These are phyloP conservation scores for Phalera bucephala DNA, from an alignment of 2,888 invertebrate genomes.

Conservation along the genomic window DNA sequence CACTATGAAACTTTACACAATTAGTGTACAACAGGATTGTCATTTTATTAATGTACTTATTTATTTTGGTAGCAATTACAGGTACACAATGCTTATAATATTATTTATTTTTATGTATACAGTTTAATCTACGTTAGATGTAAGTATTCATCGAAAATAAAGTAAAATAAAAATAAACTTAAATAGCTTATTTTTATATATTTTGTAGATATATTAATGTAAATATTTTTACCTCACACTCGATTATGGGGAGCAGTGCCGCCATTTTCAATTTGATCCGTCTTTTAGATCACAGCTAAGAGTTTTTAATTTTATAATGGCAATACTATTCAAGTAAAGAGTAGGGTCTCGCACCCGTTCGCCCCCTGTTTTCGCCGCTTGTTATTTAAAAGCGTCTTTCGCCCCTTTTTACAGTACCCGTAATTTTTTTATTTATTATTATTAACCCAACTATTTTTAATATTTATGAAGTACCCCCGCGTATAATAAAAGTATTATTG, in stretches of 20 bases:
- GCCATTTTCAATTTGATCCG: not conserved
- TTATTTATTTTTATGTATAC: conserved; percentile 28
- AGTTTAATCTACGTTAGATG: conserved; percentile 31
- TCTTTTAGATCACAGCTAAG: too few species aligned
- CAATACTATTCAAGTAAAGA: not conserved
- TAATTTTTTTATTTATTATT: too few species aligned
- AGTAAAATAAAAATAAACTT: conserved; percentile 5
- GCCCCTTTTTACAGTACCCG: too few species aligned
- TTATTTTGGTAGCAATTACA: conserved; percentile 14
- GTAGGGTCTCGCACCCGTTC: too few species aligned
- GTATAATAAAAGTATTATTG: too few species aligned
- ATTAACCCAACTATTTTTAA: too few species aligned
- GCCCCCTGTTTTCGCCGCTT: too few species aligned
- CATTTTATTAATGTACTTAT: conserved; percentile 12
- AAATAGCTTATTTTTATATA: conserved; percentile 9
- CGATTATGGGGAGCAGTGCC: not conserved
- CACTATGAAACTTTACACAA: not conserved
- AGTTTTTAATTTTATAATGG: not conserved
- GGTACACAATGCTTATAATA: conserved; percentile 20
- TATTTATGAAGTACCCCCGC: too few species aligned
- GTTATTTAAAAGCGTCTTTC: too few species aligned
- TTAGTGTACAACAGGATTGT: not conserved
- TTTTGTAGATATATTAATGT: conserved; percentile 10
- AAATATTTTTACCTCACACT: conserved; percentile 1
- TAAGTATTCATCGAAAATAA: conserved; percentile 26